Evolutionary conservation across 2,113 vertebrate genomes (phyloP).

Genomic region (Petrocephalus microphthalmus): DNA sequence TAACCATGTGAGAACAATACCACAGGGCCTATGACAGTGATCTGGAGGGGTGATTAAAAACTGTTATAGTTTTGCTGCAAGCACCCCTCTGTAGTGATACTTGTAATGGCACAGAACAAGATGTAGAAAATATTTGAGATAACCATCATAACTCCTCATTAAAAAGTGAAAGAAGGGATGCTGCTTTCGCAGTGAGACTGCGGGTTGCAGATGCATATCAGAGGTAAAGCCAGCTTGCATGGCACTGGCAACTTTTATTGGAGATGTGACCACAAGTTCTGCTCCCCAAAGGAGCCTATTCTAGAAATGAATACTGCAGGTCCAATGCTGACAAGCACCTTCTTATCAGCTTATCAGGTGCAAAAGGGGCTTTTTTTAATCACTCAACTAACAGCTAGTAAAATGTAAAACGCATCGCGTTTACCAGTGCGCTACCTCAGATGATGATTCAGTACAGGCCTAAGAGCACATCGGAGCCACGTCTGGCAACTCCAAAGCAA

Average conservation of each 20-base stretch:
- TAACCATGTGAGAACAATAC: not conserved
- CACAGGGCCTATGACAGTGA: not conserved
- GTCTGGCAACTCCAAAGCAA: not conserved
- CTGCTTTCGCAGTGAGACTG: not conserved
- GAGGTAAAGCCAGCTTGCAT: not conserved
- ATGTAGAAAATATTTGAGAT: not conserved
- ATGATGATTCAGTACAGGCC: not conserved
- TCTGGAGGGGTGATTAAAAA: not conserved
- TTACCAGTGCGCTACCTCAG: not conserved
- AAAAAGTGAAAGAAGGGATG: not conserved
- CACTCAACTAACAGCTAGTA: not conserved
- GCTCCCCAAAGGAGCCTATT: not conserved
- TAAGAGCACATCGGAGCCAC: not conserved
- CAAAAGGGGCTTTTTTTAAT: not conserved
- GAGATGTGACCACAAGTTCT: not conserved
- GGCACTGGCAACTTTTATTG: not conserved
- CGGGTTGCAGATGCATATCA: not conserved
- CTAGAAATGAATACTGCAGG: not conserved
- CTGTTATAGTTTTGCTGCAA: not conserved
- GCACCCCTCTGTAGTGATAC: not conserved
- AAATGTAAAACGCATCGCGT: not conserved
- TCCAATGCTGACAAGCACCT: not conserved
- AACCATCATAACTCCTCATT: not conserved
- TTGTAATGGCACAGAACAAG: not conserved
- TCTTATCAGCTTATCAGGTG: not conserved